Percentiles rank a stretch among this genome's conserved stretches.
Evolutionary conservation across 2,113 vertebrate genomes (phyloP).

Genomic region (Nibea coibor): DNA sequence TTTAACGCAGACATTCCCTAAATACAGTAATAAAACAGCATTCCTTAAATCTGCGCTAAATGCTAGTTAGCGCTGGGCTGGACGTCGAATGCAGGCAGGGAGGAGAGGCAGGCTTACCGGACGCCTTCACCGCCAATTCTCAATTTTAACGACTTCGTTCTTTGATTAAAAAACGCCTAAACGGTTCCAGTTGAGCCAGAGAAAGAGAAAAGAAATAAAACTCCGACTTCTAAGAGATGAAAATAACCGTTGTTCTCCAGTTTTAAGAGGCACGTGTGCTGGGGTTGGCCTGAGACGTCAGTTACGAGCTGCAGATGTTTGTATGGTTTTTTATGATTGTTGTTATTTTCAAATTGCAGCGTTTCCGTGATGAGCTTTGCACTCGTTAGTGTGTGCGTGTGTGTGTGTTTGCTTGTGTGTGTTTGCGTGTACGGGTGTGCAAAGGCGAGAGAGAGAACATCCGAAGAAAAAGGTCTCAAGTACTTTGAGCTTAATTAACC

Average conservation of each 20-base stretch:
- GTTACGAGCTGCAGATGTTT: conserved; percentile 85
- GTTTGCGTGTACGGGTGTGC: not conserved
- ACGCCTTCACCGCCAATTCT: conserved; percentile 66
- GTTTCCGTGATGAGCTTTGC: conserved; percentile 73
- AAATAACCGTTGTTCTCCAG: conserved; percentile 80
- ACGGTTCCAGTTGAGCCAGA: conserved; percentile 79
- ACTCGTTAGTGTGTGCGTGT: conserved; percentile 47
- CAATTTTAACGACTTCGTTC: conserved; percentile 73
- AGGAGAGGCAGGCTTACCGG: conserved; percentile 52
- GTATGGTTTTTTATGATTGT: conserved; percentile 79
- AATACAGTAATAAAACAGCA: conserved; percentile 71
- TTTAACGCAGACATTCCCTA: conserved; percentile 64
- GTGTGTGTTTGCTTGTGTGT: conserved; percentile 1
- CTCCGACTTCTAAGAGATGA: conserved; percentile 76
- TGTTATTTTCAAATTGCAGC: conserved; percentile 80
- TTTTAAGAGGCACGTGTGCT: conserved; percentile 81
- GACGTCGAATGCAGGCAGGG: conserved; percentile 28
- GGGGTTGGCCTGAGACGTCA: conserved; percentile 63
- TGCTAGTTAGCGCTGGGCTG: conserved; percentile 64
- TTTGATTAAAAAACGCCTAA: conserved; percentile 82
- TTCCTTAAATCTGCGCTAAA: conserved; percentile 71
- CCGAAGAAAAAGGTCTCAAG: conserved; percentile 18
- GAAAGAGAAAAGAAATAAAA: conserved; percentile 78
- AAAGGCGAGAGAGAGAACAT: conserved; percentile 1
- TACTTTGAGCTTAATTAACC: conserved; percentile 65